phyloP scores from a whole-genome alignment of 1,140 invertebrate genomes.

The Hestina assimilis region DNA sequence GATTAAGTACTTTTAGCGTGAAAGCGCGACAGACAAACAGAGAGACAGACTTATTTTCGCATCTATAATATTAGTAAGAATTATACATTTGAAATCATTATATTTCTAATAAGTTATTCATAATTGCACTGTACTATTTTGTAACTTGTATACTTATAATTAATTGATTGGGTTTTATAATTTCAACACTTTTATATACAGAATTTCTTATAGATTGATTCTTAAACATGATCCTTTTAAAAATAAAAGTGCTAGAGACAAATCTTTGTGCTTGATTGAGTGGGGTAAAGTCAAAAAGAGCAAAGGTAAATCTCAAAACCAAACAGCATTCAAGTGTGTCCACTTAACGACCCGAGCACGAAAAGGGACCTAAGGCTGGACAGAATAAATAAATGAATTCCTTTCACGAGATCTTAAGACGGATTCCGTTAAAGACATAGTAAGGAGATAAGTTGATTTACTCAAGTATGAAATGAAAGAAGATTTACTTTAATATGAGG shows the following conservation, averaged over 20 bases:
- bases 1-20: too few species aligned
- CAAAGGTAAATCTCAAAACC: slow-evolving; percentile 71
- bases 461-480: slow-evolving; percentile 29
- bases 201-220: too few species aligned
- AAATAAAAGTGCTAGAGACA: slow-evolving; percentile 25
- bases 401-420: slow-evolving; percentile 31
- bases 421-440: slow-evolving; percentile 25
- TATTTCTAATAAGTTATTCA: too few species aligned
- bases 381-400: slow-evolving; percentile 67
- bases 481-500: too few species aligned
- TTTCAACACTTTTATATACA: too few species aligned
- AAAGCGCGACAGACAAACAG: too few species aligned
- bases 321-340: slow-evolving; percentile 70
- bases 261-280: slow-evolving; percentile 54
- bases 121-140: too few species aligned
- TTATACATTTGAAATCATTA: too few species aligned
- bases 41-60: too few species aligned
- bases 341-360: slow-evolving; percentile 61
- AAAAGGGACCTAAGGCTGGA: slow-evolving; percentile 50
- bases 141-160: too few species aligned
- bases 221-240: slow-evolving; percentile 16
- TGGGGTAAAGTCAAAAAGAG: slow-evolving; percentile 57
- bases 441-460: slow-evolving; percentile 21
- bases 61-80: too few species aligned
- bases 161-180: too few species aligned